phyloP scores from a whole-genome alignment of 2,888 invertebrate species.

The Conistra vaccinii region DNA sequence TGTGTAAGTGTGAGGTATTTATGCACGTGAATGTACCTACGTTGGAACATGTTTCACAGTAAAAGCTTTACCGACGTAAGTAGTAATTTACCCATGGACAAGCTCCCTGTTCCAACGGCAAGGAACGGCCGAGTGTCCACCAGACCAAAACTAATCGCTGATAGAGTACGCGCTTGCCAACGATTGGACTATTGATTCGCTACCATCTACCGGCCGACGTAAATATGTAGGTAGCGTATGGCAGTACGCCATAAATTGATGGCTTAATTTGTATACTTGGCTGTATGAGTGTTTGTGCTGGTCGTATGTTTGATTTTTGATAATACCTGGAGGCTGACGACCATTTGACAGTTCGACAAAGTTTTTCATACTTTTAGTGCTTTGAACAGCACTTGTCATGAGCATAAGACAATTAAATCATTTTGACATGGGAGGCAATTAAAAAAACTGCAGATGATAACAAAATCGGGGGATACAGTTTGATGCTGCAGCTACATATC shows the following conservation, averaged over 20 bases:
- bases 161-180: slow-evolving; percentile 88
- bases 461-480: too few species aligned
- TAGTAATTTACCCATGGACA: slow-evolving; percentile 77
- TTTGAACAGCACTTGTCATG: neutral
- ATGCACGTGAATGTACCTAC: slow-evolving; percentile 5
- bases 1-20: slow-evolving; percentile 1
- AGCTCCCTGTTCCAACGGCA: slow-evolving; percentile 74
- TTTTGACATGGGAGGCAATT: too few species aligned
- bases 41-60: slow-evolving; percentile 49
- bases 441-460: too few species aligned
- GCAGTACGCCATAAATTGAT: slow-evolving; percentile 60
- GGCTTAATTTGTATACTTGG: slow-evolving; percentile 57
- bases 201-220: slow-evolving; percentile 70
- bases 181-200: slow-evolving; percentile 87
- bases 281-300: slow-evolving; percentile 7
- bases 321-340: neutral
- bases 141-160: slow-evolving; percentile 89
- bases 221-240: slow-evolving; percentile 61
- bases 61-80: slow-evolving; percentile 67
- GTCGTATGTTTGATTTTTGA: slow-evolving; percentile 5
- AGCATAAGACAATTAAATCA: too few species aligned
- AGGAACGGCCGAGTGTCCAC: slow-evolving; percentile 82
- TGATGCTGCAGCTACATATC: too few species aligned
- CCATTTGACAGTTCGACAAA: too few species aligned
- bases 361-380: neutral